These are phyloP conservation scores for Apodemus agrarius DNA, from an alignment of 2,797 vertebrate genomes.

Conservation along the genomic window DNA sequence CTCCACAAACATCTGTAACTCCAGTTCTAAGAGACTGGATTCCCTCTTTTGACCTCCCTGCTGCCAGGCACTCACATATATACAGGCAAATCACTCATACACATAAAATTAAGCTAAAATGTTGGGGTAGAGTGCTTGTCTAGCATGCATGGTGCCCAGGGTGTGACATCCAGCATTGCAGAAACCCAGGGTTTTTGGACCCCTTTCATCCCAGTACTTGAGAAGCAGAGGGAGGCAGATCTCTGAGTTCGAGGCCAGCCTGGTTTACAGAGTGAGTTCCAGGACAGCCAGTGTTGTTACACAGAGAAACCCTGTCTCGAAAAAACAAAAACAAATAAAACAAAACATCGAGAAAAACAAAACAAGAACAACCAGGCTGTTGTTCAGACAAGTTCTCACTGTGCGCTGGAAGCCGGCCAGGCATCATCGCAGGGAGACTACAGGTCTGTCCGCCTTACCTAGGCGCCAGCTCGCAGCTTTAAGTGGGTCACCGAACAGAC, in stretches of 20 bases:
- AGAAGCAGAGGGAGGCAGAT: not conserved
- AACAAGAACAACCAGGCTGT: not conserved
- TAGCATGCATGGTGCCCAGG: not conserved
- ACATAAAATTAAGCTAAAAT: not conserved
- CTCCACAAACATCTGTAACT: not conserved
- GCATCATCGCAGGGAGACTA: no score
- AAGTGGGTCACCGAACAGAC: not conserved
- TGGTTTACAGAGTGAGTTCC: not conserved
- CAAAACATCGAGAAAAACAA: not conserved
- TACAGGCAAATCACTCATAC: not conserved
- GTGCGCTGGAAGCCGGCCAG: not conserved
- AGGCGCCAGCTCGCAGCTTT: not conserved
- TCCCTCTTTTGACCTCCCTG: not conserved
- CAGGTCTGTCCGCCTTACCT: not conserved
- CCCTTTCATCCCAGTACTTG: not conserved
- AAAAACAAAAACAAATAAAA: not conserved
- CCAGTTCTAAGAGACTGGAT: not conserved
- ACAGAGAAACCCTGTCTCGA: not conserved
- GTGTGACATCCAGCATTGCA: not conserved
- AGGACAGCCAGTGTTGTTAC: not conserved
- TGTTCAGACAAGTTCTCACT: not conserved
- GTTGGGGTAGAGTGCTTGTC: not conserved
- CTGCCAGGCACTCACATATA: not conserved
- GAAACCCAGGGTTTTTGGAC: not conserved
- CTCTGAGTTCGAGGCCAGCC: not conserved